phyloP scores from a whole-genome alignment of 2,888 invertebrate species.

The Zygogramma bicolorata region DNA sequence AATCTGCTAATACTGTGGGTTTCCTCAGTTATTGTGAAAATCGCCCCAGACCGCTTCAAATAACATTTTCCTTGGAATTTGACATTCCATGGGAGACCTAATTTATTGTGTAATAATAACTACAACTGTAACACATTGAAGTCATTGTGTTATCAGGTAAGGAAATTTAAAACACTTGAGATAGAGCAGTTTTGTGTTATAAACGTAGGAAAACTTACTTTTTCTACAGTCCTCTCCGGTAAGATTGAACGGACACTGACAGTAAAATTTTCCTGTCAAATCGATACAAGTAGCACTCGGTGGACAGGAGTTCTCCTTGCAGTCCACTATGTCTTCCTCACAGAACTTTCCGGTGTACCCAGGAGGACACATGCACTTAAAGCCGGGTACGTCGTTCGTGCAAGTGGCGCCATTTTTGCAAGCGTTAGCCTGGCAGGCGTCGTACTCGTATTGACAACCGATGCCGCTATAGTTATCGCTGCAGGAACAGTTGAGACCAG shows the following conservation, averaged over 20 bases:
- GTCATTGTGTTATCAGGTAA: too few species aligned
- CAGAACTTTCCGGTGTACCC: constrained; percentile 85
- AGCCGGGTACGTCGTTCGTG: constrained; percentile 85
- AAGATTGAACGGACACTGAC: constrained; percentile 96
- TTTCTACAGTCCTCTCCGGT: constrained; percentile 97
- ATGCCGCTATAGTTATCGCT: constrained; percentile 79
- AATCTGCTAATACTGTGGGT: too few species aligned
- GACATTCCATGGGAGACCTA: too few species aligned
- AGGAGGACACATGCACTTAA: constrained; percentile 87
- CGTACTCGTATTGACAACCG: constrained; percentile 94
- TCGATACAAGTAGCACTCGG: constrained; percentile 94
- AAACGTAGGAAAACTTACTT: constrained; percentile 74
- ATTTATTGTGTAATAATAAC: too few species aligned
- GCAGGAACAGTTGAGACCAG: constrained; percentile 94
- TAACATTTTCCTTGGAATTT: too few species aligned
- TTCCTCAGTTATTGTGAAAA: too few species aligned
- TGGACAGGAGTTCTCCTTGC: constrained; percentile 93
- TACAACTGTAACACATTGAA: too few species aligned
- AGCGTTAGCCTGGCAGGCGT: constrained; percentile 90
- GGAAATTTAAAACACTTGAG: too few species aligned
- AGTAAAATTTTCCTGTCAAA: constrained; percentile 90
- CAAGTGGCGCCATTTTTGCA: constrained; percentile 96
- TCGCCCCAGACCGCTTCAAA: too few species aligned
- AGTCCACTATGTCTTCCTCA: constrained; percentile 91
- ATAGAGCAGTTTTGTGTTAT: too few species aligned